Base-by-base conservation (phyloP, 2,888 invertebrate genomes). In the Caenorhabditis sp. region DNA sequence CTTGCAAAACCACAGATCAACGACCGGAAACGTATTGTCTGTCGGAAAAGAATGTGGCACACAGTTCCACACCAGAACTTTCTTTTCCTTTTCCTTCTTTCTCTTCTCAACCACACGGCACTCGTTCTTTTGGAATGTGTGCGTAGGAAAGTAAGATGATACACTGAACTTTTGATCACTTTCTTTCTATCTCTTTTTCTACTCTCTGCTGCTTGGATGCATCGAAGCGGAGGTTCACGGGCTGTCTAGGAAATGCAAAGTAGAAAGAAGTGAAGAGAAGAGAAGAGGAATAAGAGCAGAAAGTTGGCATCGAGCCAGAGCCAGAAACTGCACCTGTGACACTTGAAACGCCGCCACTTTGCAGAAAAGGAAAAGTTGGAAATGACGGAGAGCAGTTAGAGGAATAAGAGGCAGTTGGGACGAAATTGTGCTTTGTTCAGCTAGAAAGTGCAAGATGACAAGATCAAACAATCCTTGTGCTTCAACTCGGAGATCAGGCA, bases 221-320 rank as follows among this genome's bases (percentile, higher is more conserved):
- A 64, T 58, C 15, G 56, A 64, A 58, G 65, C 50, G 55, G 51
- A 60, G 60, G 65, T 67, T 76, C 76, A 32, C 76, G 55, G 26
- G 53, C 44, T 35, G 76, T 76, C 76, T 76, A 61, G 51, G 76
- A 76, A 76, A 61, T 76, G 20, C 15, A 76, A 67, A 76, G 60
- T 53, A 76, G 67, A 8, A 15, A 13, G 28, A n/a, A 55, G 55
- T 24, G n/a, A 15, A 28, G n/a, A 28, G n/a, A 24, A 40, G 60
- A 40, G 18, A 15, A 32, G 20, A 15, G 60, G 24, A 40, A 40
- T 8, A 11, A 13, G 40, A 13, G 40, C 6, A 24, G 40, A 26
- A n/a, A 26, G 26, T 37, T 37, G 37, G 58, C 58, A 20, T n/a
- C 3, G 8, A 40, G 60, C 40, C 60, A 22, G 60, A 40, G 60